Base-by-base conservation (phyloP, 1,140 invertebrate genomes). In the Ceratitis capitata region DNA sequence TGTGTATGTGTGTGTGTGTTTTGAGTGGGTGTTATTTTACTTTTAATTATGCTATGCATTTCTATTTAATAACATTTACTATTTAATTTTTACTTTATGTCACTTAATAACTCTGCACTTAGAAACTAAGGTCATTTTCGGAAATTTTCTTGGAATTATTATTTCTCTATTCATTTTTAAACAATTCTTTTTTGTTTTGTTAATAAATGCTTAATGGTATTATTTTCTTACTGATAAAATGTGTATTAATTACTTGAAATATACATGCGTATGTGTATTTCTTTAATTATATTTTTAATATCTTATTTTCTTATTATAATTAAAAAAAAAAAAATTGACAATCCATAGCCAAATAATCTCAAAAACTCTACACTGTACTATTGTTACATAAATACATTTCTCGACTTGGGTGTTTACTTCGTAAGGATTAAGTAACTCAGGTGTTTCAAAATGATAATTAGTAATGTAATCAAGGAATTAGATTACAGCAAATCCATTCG, bases 11-110 rank as follows among this genome's bases (percentile, higher is more conserved):
- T n/a, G n/a, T 74, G 39, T 74, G 69, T 78, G 69, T 69, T n/a
- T n/a, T n/a, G 16, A 45, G 69, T 45, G 39, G 4, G 3, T 69
- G 35, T 45, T 9, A 47, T 45, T 78, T 78, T 47, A 45, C n/a
- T 78, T 47, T 78, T 78, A 78, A 78, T 78, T 78, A 78, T 26
- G 39, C 69, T 78, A 78, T 45, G 69, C 69, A 78, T 45, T 78
- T 78, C 69, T 78, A 78, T 23, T 47, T 78, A 78, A 45, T 78
- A 78, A 78, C 69, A 78, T 78, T 78, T 47, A 78, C 35, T 78
- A 78, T 26, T 78, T 45, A 10, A 9, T 78, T 45, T 26, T 78
- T 39, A 35, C 19, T 78, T 78, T 78, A 78, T 45, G 61, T 69
- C 23, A n/a, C 42, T 78, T 78, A 45, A n/a, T 42, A 69, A 45